Percentiles rank a stretch among this genome's conserved stretches.
phyloP scores from a whole-genome alignment of 2,113 vertebrate species.

The Saccopteryx bilineata region DNA sequence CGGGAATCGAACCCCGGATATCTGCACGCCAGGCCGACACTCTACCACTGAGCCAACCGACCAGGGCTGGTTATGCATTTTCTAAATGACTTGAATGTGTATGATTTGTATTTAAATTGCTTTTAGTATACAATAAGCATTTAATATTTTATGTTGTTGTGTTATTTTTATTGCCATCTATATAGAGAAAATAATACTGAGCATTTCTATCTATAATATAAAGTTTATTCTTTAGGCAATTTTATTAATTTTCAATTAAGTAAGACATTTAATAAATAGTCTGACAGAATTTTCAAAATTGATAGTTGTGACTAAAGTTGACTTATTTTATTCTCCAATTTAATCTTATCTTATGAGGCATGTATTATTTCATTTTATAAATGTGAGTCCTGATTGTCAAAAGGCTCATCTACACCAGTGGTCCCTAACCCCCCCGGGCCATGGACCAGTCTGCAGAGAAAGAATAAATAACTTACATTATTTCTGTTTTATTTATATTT shows the following conservation, averaged over 20 bases:
- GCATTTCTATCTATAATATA: not conserved
- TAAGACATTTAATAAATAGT: not conserved
- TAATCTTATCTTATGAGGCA: not conserved
- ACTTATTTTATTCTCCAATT: not conserved
- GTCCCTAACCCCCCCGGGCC: too few relatives aligned
- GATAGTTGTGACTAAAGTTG: not conserved
- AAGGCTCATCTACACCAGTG: not conserved
- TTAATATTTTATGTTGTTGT: not conserved
- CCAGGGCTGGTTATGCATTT: not conserved
- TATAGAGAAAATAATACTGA: not conserved
- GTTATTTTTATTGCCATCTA: not conserved
- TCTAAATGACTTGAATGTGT: not conserved
- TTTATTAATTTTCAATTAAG: not conserved
- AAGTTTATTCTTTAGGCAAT: not conserved
- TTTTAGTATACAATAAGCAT: not conserved
- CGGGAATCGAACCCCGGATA: too few relatives aligned
- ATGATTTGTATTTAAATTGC: not conserved
- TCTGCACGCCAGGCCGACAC: too few relatives aligned
- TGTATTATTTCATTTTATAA: not conserved
- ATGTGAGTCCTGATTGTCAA: not conserved
- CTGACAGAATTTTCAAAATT: not conserved
- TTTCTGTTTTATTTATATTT: too few relatives aligned
- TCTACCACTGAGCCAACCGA: too few relatives aligned
- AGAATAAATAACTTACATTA: too few relatives aligned
- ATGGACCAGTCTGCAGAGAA: too few relatives aligned